These are phyloP conservation scores for Oophaga sylvatica DNA, from an alignment of 2,797 vertebrate genomes.

Conservation along the genomic window DNA sequence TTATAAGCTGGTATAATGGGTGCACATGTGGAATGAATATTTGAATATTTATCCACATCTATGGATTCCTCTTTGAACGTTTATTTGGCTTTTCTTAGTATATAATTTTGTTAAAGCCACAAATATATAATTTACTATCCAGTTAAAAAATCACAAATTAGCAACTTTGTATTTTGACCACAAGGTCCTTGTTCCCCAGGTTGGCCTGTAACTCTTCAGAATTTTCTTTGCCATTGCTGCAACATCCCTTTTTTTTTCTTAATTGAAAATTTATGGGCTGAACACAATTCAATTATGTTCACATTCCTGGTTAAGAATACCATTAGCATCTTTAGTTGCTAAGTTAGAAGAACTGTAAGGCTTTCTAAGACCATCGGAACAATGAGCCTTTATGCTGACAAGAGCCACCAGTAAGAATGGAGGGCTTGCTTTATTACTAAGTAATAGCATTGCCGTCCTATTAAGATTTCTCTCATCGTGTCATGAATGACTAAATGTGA, in stretches of 20 bases:
- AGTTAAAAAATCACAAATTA: background rate
- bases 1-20: background rate
- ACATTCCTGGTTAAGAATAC: conserved; percentile 52
- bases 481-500: background rate
- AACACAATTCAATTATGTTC: conserved; percentile 55
- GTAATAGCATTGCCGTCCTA: background rate
- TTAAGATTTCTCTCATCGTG: background rate
- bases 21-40: background rate
- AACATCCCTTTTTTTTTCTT: conserved; percentile 29
- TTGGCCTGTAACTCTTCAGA: background rate
- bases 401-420: conserved; percentile 21
- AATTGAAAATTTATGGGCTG: conserved; percentile 60
- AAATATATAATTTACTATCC: background rate
- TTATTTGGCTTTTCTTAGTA: background rate
- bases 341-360: conserved; percentile 57
- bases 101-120: background rate
- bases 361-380: conserved; percentile 47
- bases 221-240: conserved; percentile 18
- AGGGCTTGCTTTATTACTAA: background rate
- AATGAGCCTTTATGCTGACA: conserved; percentile 31
- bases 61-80: background rate
- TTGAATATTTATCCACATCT: background rate
- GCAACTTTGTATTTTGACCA: background rate
- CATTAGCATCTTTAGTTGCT: conserved; percentile 40
- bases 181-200: conserved; percentile 2